These are phyloP conservation scores for Chymomyza amoena DNA, from an alignment of 2,888 invertebrate species.

Conservation along the genomic window DNA sequence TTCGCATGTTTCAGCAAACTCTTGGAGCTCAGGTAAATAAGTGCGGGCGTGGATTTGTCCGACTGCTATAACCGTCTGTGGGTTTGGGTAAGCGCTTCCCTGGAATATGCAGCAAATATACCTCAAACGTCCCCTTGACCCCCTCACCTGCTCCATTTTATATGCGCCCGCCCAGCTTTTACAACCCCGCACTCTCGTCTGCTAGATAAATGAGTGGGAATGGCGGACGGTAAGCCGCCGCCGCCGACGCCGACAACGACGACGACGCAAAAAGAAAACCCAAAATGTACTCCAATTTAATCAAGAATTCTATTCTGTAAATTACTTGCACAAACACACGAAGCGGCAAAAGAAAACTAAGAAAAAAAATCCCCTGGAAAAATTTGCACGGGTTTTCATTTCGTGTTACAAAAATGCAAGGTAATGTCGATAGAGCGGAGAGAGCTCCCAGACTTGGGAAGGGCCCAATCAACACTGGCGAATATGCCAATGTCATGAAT, in stretches of 20 bases:
- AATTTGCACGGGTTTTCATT: conserved; percentile 53
- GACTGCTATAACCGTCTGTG: conserved; percentile 1
- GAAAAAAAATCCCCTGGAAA: conserved; percentile 4
- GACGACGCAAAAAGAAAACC: conserved; percentile 25
- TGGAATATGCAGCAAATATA: conserved; percentile 70
- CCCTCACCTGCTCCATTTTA: conserved; percentile 43
- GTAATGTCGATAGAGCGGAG: conserved; percentile 18
- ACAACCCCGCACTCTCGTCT: conserved; percentile 15
- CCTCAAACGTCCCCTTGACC: conserved; percentile 47
- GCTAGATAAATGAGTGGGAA: conserved; percentile 55
- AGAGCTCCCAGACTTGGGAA: background rate
- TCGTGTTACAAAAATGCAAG: conserved; percentile 44
- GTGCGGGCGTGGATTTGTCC: conserved; percentile 44
- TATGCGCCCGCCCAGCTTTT: conserved; percentile 58
- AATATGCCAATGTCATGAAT: background rate
- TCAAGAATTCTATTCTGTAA: conserved; percentile 73
- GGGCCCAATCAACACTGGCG: background rate
- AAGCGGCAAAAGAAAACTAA: conserved; percentile 23
- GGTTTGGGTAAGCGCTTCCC: conserved; percentile 22
- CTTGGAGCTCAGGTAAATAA: conserved; percentile 62
- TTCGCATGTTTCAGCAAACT: conserved; percentile 67
- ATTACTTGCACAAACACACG: conserved; percentile 71
- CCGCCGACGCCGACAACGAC: background rate
- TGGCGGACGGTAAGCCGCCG: conserved; percentile 24
- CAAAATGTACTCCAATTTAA: conserved; percentile 74